Evolutionary conservation across 30 jellyfish, hydroid and myxozoan genomes (phyloP).

Genomic region (Rhopilema esculentum): DNA sequence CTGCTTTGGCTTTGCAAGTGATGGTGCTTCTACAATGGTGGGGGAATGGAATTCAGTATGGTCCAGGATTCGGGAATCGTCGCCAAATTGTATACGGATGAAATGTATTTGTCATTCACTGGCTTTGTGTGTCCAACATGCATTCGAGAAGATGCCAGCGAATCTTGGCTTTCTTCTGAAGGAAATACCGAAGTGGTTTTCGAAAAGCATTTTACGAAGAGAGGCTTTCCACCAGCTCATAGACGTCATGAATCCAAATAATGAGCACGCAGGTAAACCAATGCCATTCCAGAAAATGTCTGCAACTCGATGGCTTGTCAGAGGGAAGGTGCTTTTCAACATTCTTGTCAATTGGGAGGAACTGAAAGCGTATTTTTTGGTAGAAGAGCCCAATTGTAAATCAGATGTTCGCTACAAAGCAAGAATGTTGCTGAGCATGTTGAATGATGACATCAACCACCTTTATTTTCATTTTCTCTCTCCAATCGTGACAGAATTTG

Average conservation of each 20-base stretch:
- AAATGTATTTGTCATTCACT: constrained; percentile 65
- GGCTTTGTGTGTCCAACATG: constrained; percentile 52
- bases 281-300: constrained; percentile 48
- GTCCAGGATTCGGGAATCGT: constrained; percentile 11
- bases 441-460: constrained; percentile 32
- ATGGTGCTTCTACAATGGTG: constrained; percentile 64
- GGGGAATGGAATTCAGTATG: constrained; percentile 27
- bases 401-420: constrained; percentile 58
- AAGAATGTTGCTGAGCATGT: constrained; percentile 38
- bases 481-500: constrained; percentile 72
- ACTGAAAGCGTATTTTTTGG: constrained; percentile 56
- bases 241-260: constrained; percentile 41
- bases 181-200: constrained; percentile 58
- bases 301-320: constrained; percentile 63
- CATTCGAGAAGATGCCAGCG: constrained; percentile 45
- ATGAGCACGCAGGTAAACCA: constrained; percentile 39
- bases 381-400: constrained; percentile 31
- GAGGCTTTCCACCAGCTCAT: constrained; percentile 61
- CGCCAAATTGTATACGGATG: constrained; percentile 42
- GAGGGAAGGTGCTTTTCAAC: constrained; percentile 66
- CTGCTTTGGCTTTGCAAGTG: constrained; percentile 58
- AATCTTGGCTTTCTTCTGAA: constrained; percentile 23
- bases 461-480: constrained; percentile 68
- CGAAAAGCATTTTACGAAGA: constrained; percentile 41
- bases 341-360: constrained; percentile 66